Conservation (phyloP, 1,140 invertebrate genomes). For the Myzus persicae region DNA sequence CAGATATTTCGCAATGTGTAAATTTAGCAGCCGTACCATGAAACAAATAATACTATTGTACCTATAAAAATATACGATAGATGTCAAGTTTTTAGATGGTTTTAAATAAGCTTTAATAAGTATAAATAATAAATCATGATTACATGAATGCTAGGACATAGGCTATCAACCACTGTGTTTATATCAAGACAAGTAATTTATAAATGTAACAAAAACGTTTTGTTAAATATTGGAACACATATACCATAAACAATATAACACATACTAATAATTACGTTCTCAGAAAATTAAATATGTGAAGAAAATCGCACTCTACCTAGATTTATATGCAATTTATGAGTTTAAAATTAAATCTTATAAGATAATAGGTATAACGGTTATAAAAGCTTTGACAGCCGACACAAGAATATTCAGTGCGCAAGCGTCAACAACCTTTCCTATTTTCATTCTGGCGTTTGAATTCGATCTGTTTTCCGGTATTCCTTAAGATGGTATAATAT, state of each 20-base stretch:
- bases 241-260: not conserved
- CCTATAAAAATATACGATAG: not conserved
- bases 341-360: not conserved
- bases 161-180: not conserved
- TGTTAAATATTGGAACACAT: not conserved
- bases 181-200: not conserved
- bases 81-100: not conserved
- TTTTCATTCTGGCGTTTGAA: not conserved
- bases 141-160: not conserved
- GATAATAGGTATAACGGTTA: not conserved
- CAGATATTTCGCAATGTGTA: too few relatives aligned
- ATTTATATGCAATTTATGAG: not conserved
- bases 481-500: not conserved
- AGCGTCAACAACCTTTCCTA: not conserved
- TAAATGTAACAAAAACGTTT: not conserved
- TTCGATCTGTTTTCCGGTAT: not conserved
- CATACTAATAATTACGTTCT: not conserved
- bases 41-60: not conserved
- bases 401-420: not conserved
- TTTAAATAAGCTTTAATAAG: too few relatives aligned
- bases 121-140: not conserved
- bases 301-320: not conserved
- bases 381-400: not conserved
- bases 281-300: not conserved
- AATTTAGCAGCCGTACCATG: not conserved